A percentile compares a stretch with the other conserved stretches of the same genome.
These are phyloP conservation scores for Lepeophtheirus salmonis DNA, from an alignment of 1,140 invertebrate genomes.

Conservation along the genomic window DNA sequence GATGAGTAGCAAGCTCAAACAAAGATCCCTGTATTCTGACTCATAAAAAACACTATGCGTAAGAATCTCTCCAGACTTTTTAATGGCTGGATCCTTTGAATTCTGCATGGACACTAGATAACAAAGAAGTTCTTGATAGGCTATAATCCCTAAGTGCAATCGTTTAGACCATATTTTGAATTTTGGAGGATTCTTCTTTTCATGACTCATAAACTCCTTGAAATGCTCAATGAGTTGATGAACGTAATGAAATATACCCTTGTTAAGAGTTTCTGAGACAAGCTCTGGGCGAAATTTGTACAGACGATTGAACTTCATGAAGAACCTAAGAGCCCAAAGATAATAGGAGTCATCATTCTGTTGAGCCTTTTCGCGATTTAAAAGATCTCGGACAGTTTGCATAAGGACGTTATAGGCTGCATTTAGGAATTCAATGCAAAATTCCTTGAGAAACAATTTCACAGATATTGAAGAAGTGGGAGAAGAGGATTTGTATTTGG, in stretches of 20 bases:
- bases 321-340: conserved; percentile 80
- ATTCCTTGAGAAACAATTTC: conserved; percentile 71
- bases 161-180: conserved; percentile 55
- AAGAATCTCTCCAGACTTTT: conserved; percentile 56
- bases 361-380: conserved; percentile 41
- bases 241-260: conserved; percentile 72
- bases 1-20: neutral
- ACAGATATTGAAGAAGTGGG: conserved; percentile 57
- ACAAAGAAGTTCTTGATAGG: conserved; percentile 38
- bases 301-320: conserved; percentile 88
- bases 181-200: conserved; percentile 51
- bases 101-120: conserved; percentile 13
- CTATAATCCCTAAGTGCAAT: conserved; percentile 54
- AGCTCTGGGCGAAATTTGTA: conserved; percentile 62
- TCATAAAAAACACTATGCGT: conserved; percentile 86
- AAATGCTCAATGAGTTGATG: conserved; percentile 76
- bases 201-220: conserved; percentile 61
- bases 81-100: conserved; percentile 37
- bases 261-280: conserved; percentile 63
- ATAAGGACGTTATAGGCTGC: conserved; percentile 80
- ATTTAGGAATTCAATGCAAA: conserved; percentile 76
- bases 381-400: conserved; percentile 49
- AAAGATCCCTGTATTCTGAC: conserved; percentile 73
- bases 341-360: conserved; percentile 76
- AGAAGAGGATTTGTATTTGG: conserved; percentile 41